Percentiles rank a stretch among this genome's conserved stretches.
phyloP scores from a whole-genome alignment of 37 sponge, comb jelly and placozoan species.

The Hormiphora californensis region DNA sequence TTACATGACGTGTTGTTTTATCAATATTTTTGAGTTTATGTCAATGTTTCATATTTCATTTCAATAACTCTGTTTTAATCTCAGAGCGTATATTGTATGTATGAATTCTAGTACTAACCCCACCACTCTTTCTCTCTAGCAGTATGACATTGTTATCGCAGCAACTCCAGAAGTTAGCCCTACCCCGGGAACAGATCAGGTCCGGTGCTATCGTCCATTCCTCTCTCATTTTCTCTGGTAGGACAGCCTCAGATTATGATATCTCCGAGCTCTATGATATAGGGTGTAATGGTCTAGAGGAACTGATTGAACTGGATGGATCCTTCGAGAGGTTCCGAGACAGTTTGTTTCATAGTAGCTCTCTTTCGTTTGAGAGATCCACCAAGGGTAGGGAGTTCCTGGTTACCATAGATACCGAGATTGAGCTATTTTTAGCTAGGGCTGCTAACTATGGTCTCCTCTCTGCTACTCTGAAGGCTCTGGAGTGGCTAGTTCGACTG shows the following conservation, averaged over 20 bases:
- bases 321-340: constrained; percentile 62
- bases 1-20: no score
- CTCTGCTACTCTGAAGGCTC: constrained; percentile 73
- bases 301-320: constrained; percentile 66
- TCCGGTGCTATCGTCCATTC: constrained; percentile 15
- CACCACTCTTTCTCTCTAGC: not conserved
- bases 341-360: constrained; percentile 68
- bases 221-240: constrained; percentile 33
- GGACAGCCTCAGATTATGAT: constrained; percentile 24
- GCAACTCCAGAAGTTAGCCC: constrained; percentile 41
- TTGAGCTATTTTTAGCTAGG: constrained; percentile 65
- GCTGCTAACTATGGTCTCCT: constrained; percentile 82
- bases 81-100: no score
- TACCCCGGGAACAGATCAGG: constrained; percentile 10
- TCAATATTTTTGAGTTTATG: no score
- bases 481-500: constrained; percentile 87
- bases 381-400: constrained; percentile 58
- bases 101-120: not conserved
- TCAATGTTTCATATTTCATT: no score
- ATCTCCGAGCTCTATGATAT: constrained; percentile 5
- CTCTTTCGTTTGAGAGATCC: constrained; percentile 66
- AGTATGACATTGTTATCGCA: constrained; percentile 47
- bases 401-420: constrained; percentile 56
- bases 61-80: no score
- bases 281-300: constrained; percentile 76